Evolutionary conservation across 2,888 invertebrate genomes (phyloP).

Genomic region (Megalurothrips usitatus): DNA sequence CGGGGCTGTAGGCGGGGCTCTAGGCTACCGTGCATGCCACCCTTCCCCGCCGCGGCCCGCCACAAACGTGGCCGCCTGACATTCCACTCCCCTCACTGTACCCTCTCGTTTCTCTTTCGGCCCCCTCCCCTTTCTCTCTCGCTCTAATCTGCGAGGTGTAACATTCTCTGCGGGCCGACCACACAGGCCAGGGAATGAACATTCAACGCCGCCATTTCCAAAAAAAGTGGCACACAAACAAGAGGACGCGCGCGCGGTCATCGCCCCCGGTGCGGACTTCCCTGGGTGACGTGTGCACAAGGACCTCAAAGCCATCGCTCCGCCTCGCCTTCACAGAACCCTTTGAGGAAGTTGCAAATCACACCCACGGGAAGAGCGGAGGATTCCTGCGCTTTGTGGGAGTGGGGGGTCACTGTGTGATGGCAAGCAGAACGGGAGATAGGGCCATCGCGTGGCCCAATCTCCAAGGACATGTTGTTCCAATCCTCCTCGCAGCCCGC

Average conservation of each 20-base stretch:
- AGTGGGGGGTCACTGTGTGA: too few species aligned
- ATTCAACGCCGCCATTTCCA: constrained; percentile 4
- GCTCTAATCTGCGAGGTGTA: constrained; percentile 1
- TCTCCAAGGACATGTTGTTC: neutral
- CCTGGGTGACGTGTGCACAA: neutral
- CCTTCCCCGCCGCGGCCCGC: neutral
- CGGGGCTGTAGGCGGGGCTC: neutral
- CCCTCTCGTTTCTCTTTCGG: too few species aligned
- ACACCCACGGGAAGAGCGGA: too few species aligned
- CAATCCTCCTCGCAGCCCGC: neutral
- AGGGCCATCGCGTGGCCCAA: neutral
- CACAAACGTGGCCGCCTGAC: neutral
- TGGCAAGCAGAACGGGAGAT: neutral
- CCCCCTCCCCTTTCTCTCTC: neutral
- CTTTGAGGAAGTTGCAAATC: too few species aligned
- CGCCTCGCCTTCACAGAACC: too few species aligned
- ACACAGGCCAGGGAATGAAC: neutral
- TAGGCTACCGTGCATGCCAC: neutral
- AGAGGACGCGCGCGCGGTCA: neutral
- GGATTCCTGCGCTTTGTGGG: too few species aligned
- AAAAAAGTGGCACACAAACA: constrained; percentile 13
- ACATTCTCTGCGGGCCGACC: neutral
- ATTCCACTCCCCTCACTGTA: neutral
- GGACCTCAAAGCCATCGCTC: too few species aligned
- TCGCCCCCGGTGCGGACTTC: neutral